phyloP scores from a whole-genome alignment of 2,888 invertebrate genomes.

The Plutella xylostella region DNA sequence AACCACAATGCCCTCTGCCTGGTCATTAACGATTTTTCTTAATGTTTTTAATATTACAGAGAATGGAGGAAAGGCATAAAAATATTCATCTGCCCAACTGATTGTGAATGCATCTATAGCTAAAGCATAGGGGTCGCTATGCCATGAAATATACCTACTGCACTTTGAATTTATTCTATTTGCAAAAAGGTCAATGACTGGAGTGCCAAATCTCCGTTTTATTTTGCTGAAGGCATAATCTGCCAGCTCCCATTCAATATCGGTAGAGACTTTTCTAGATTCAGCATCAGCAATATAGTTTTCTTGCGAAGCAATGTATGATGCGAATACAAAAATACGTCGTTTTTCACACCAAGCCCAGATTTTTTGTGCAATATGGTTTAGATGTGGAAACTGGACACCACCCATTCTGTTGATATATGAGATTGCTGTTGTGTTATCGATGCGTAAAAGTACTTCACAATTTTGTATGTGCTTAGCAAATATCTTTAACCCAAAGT shows the following conservation, averaged over 20 bases:
- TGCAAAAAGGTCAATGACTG: not conserved
- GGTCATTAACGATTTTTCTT: conserved; percentile 25
- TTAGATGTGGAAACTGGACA: conserved; percentile 6
- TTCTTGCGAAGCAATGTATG: not conserved
- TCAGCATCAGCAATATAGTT: conserved; percentile 5
- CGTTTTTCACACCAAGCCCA: conserved; percentile 9
- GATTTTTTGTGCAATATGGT: not conserved
- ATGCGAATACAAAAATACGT: not conserved
- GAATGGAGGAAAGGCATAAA: conserved; percentile 2
- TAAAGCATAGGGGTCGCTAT: not conserved
- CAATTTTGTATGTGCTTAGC: not conserved
- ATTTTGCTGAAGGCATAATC: not conserved
- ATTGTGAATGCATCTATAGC: not conserved
- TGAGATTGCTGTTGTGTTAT: conserved; percentile 5
- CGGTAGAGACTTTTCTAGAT: not conserved
- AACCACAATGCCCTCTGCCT: conserved; percentile 24
- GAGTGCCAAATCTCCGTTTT: not conserved
- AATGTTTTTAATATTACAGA: conserved; percentile 11
- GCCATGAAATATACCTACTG: not conserved
- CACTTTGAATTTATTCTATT: not conserved
- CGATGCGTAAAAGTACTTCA: conserved; percentile 3
- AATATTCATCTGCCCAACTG: not conserved
- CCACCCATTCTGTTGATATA: conserved; percentile 6
- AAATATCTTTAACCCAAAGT: conserved; percentile 7
- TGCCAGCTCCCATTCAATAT: conserved; percentile 3